Evolutionary conservation across 2,888 invertebrate species (phyloP).

Genomic region (Hirtodrosophila trivittata): DNA sequence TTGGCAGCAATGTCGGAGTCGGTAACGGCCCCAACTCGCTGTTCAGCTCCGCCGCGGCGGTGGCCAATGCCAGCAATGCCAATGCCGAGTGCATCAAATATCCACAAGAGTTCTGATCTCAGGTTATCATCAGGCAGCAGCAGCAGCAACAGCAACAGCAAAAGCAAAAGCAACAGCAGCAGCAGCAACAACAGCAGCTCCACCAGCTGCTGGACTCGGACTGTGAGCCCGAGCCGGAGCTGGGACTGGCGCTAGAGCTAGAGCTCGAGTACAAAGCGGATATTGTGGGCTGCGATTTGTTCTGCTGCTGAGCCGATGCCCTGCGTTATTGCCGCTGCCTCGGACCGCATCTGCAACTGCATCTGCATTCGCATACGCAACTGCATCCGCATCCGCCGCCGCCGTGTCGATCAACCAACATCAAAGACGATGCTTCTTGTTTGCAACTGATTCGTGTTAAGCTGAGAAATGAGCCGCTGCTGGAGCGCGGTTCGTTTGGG

Average conservation of each 20-base stretch:
- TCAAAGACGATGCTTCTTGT: slow-evolving; percentile 81
- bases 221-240: slow-evolving; percentile 44
- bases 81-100: slow-evolving; percentile 85
- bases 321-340: slow-evolving; percentile 38
- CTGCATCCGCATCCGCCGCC: slow-evolving; percentile 50
- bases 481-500: slow-evolving; percentile 78
- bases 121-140: slow-evolving; percentile 81
- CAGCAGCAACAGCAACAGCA: slow-evolving; percentile 67
- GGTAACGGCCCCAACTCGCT: slow-evolving; percentile 81
- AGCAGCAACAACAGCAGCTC: slow-evolving; percentile 11
- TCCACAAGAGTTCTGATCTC: slow-evolving; percentile 85
- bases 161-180: slow-evolving; percentile 35
- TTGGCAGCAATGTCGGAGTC: slow-evolving; percentile 63
- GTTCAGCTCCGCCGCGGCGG: slow-evolving; percentile 80
- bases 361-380: slow-evolving; percentile 37
- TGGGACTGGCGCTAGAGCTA: slow-evolving; percentile 54
- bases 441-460: slow-evolving; percentile 84
- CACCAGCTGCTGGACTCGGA: slow-evolving; percentile 28
- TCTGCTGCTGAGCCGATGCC: slow-evolving; percentile 74
- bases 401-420: slow-evolving; percentile 69
- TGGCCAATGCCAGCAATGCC: slow-evolving; percentile 80
- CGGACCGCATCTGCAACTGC: slow-evolving; percentile 34
- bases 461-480: slow-evolving; percentile 77
- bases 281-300: slow-evolving; percentile 75
- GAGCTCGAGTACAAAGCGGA: slow-evolving; percentile 72